Evolutionary conservation across 2,113 vertebrate species (phyloP).

Genomic region (Varanus komodoensis): DNA sequence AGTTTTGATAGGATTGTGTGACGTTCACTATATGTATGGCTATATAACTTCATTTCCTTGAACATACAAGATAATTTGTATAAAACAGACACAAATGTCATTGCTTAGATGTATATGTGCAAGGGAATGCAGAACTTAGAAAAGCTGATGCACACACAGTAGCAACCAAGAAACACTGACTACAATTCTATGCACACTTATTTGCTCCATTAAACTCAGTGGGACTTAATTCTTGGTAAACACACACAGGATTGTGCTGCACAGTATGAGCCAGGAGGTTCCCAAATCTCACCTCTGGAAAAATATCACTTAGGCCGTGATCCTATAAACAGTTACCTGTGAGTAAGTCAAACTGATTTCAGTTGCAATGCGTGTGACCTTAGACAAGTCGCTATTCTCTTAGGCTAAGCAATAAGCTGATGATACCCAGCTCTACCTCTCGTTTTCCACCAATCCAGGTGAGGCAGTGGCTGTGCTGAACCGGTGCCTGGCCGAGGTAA

Average conservation of each 20-base stretch:
- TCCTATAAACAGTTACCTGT: neutral
- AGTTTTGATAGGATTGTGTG: slow-evolving; percentile 41
- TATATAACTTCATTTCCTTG: slow-evolving; percentile 35
- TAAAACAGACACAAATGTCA: neutral
- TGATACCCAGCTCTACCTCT: too few relatives aligned
- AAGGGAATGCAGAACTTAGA: neutral
- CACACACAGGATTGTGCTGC: neutral
- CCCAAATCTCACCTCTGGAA: neutral
- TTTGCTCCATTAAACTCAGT: neutral
- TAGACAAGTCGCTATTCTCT: neutral
- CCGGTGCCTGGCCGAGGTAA: too few relatives aligned
- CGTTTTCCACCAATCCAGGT: too few relatives aligned
- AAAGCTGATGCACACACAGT: neutral
- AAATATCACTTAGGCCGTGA: neutral
- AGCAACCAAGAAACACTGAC: neutral
- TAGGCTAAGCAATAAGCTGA: neutral
- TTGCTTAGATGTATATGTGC: neutral
- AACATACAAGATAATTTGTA: neutral
- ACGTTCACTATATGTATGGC: slow-evolving; percentile 5
- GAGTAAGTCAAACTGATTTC: neutral
- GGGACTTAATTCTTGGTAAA: neutral
- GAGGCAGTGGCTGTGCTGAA: too few relatives aligned
- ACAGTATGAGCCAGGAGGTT: neutral
- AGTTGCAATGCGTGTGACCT: neutral
- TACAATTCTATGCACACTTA: neutral